Evolutionary conservation across 2,888 invertebrate species (phyloP), one percentile per base, ranked within the genome.

Genomic region (Trachelus troglodyta): DNA sequence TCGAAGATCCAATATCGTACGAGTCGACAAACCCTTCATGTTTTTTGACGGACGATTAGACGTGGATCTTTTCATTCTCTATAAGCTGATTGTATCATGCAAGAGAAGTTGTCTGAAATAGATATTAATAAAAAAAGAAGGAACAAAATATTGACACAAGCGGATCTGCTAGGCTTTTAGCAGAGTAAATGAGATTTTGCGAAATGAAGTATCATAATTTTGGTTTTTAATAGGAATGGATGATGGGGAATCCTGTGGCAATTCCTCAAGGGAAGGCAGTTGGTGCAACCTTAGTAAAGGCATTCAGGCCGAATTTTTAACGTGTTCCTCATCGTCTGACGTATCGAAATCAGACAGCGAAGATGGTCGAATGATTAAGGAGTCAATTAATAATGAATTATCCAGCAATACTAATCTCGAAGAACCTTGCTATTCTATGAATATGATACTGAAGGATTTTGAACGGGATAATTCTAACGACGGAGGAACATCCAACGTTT

Each of bases 201-300:
- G n/a, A 56, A 56, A 56, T 56, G 56, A 56, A 56, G 56, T 23
- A 56, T 56, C 56, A 9, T 23, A 56, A 9, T 56, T 56, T 56
- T 56, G 56, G 56, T 23, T 56, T 56, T 56, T 56, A 76, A 77
- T 69, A 69, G 69, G 75, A 73, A 35, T 77, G 75, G 35, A 77
- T 79, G 79, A 76, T 40, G 76, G 69, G 76, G 78, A 40, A 75
- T 80, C 78, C 78, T 56, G 37, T 81, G 79, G 79, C 78, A 80
- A 80, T 76, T 81, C 80, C 80, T 92, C 92, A 0, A 92, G 90
- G 82, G 93, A 93, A 85, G 82, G 88, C 87, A 79, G 92, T 92
- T 77, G 92, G 93, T 34, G 92, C 92, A 0, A 92, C 88, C 4
- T 92, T 86, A 78, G 92, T 92, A 31, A 84, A 75, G 0, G 92